Base-by-base conservation (phyloP, 2,888 invertebrate species). In the Acronicta alni region DNA sequence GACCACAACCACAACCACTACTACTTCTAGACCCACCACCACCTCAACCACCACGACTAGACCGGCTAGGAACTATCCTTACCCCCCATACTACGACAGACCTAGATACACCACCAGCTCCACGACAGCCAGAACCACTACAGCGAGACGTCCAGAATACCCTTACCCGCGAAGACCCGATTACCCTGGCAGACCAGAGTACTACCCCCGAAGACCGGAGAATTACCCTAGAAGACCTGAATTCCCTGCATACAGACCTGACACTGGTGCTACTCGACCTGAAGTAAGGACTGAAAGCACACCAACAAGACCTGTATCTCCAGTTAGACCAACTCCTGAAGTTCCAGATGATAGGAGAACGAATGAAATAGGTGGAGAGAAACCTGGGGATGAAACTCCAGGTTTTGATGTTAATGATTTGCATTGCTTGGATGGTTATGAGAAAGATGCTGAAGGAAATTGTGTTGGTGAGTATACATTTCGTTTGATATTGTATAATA, bases 381-480 rank as follows among this genome's bases (percentile, higher is more conserved):
- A 58, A 44, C 66, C 76, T 10, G 57, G 16, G 14, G 57, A 57
- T 45, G 46, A 15, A 4, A 35, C 8, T 89, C 89, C 56, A 82
- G 90, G 64, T 72, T 85, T n/a, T 16, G 54, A 68, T 48, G 37
- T 68, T n/a, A 83, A 87, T 37, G 75, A 87, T 3, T 54, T 91
- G 2, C 90, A 90, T 61, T 95, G 95, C 70, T 82, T 94, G 43
- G 82, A 89, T 67, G 96, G 96, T 0, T 96, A 94, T 57, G 91
- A 95, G 57, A 92, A 94, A 51, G 95, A 95, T 76, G 83, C 83
- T 37, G 77, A 85, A 48, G 95, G 95, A 2, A 94, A 95, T 30
- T 96, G 96, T 82, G 89, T 95, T 38, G 96, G 96, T 96, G 84
- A 90, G 90, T 74, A 16, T 0, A 45, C n/a, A n/a, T n/a, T n/a